Evolutionary conservation across 2,888 invertebrate species (phyloP), one percentile per base, ranked within the genome.

Genomic region (Subacronicta megacephala): DNA sequence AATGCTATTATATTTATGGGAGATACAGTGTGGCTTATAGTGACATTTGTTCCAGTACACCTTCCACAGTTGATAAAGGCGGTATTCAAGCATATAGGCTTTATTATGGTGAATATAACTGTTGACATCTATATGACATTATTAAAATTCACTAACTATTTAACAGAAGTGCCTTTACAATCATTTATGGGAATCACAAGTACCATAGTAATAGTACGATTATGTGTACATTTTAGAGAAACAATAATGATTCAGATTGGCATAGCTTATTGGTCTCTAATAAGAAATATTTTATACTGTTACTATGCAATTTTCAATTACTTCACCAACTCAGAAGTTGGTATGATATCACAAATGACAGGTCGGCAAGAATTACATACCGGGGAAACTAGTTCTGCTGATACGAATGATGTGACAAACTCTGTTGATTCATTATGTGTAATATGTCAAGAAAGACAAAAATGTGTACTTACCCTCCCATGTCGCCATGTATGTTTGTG

Each of bases 401-500:
- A 83, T 55, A 82, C 81, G 61, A 83, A 79, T 62, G 87, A 85
- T 36, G 83, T 81, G 72, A 80, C 64, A 7, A 83, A 81, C 77
- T 77, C 80, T 59, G 81, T 86, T 10, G 94, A 95, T 75, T 82
- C 88, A 36, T 78, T 90, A 12, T 95, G 95, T 86, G 90, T 95
- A 13, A 93, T 95, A 63, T 95, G 95, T 64, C 94, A 95, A 71
- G 95, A 95, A 70, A 80, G 92, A 4, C 90, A 90, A 59, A 95
- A 95, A 80, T 95, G 95, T 89, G 93, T 95, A 13, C 80, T 95
- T 36, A 90, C 95, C 38, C 76, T 95, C 51, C 95, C 95, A 0
- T 95, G 95, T 71, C 89, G 94, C 15, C 95, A 95, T 86, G 88
- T 95, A 16, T 95, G 95, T 68, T 80, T 95, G 33, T 95, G 95